Percentiles rank a stretch among this genome's conserved stretches.
Evolutionary conservation across 37 sponge, comb jelly and placozoan species (phyloP).

Genomic region (Sycon ciliatum): DNA sequence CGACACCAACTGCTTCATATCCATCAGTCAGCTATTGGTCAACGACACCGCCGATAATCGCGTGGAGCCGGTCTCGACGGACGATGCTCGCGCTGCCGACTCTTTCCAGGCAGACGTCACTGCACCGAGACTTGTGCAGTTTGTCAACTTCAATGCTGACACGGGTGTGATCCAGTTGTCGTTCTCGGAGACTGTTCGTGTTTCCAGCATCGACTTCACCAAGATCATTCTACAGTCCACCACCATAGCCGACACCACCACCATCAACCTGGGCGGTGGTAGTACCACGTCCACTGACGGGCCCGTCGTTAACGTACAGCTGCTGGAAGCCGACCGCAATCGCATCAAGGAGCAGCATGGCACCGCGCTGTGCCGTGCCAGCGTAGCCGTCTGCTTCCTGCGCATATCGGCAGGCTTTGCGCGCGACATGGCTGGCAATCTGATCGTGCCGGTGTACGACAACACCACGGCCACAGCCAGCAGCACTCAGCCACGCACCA

Average conservation of each 20-base stretch:
- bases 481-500: slow-evolving; percentile 23
- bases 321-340: slow-evolving; percentile 14
- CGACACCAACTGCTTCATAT: slow-evolving; percentile 39
- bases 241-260: slow-evolving; percentile 18
- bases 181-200: slow-evolving; percentile 73
- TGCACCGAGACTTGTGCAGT: slow-evolving; percentile 48
- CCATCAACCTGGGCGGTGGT: slow-evolving; percentile 29
- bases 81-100: slow-evolving; percentile 26
- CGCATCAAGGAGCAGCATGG: background rate
- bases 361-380: no score
- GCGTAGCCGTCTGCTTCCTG: no score
- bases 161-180: slow-evolving; percentile 45
- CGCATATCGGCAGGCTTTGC: slow-evolving; percentile 29
- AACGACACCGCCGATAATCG: slow-evolving; percentile 47
- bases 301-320: slow-evolving; percentile 39
- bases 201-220: slow-evolving; percentile 43
- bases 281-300: slow-evolving; percentile 15
- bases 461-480: slow-evolving; percentile 35
- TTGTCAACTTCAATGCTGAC: slow-evolving; percentile 57
- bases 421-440: slow-evolving; percentile 52
- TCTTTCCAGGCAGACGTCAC: slow-evolving; percentile 62
- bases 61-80: slow-evolving; percentile 35
- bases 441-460: slow-evolving; percentile 38
- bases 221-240: slow-evolving; percentile 53
- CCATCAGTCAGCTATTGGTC: slow-evolving; percentile 41